Base-by-base conservation (phyloP, 1,140 invertebrate genomes). In the Parasteatoda tepidariorum region DNA sequence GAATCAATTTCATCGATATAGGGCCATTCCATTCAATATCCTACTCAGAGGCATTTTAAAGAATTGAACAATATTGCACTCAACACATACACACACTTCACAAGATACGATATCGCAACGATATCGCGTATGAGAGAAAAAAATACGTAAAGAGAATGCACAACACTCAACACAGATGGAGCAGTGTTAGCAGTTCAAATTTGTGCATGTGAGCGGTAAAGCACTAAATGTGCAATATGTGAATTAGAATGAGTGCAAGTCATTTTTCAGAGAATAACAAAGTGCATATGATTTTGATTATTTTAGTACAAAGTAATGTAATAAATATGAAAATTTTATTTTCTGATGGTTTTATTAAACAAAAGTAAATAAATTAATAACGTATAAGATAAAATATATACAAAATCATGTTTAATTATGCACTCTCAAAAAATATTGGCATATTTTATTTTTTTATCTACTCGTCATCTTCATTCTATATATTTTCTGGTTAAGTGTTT, bases 11-110 rank as follows among this genome's bases (percentile, higher is more conserved):
- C 4, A 41, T 41, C 5, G 9, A 48, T 48, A 48, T 48, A 48
- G 76, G 75, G 83, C 83, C 85, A 85, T 83, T 84, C 83, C 85
- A 85, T 85, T 79, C 83, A 82, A 84, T 84, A 85, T 85, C 85
- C 75, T 48, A 68, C 70, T 62, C 75, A 84, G 31, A 74, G 24
- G 38, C 38, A 48, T 9, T 48, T 48, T 48, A 22, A 28, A 7
- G 22, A 61, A 61, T 18, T 15, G 31, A 18, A 26, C 24, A 24
- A 70, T 30, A 6, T 28, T 66, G 38, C 61, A 31, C 38, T 33
- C 15, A 31, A 31, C 33, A 31, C 31, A n/a, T n/a, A 66, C 30
- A 18, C 6, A 64, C 3, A 3, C 5, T 64, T 9, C 3, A n/a
- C n/a, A n/a, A n/a, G n/a, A n/a, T n/a, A n/a, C n/a, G n/a, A n/a